Conservation (phyloP, 2,797 vertebrate species). For the Dendrocincla tyrannina region DNA sequence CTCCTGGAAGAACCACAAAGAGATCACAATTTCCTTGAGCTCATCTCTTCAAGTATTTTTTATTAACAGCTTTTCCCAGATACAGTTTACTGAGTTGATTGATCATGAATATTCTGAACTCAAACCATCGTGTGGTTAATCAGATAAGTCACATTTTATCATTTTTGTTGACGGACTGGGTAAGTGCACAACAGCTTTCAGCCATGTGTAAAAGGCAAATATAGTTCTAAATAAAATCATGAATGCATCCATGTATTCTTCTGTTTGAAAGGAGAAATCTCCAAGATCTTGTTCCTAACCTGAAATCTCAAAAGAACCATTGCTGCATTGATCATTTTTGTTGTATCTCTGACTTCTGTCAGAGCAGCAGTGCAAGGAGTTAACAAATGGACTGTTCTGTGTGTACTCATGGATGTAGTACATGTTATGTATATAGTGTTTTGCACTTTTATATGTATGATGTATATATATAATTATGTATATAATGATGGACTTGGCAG, state of each 20-base stretch:
- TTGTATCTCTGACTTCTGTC: neutral
- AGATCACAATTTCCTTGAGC: constrained; percentile 13
- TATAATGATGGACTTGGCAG: neutral
- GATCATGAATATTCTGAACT: constrained; percentile 11
- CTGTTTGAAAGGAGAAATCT: neutral
- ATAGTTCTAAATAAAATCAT: neutral
- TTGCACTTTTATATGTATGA: neutral
- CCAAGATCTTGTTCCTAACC: neutral
- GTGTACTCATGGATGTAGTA: no score
- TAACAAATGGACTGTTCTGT: neutral
- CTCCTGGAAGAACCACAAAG: constrained; percentile 10
- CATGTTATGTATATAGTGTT: neutral
- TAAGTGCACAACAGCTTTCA: neutral
- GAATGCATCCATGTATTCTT: neutral
- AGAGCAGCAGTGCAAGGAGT: neutral
- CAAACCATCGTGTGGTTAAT: neutral
- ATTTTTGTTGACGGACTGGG: neutral
- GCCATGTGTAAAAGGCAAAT: neutral
- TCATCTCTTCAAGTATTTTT: neutral
- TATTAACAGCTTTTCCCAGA: neutral
- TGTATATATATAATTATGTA: neutral
- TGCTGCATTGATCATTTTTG: neutral
- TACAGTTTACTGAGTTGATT: neutral
- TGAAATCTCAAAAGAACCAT: neutral
- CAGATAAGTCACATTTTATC: neutral